Evolutionary conservation across 1,140 invertebrate species (phyloP).

Genomic region (Trichogramma pretiosum): DNA sequence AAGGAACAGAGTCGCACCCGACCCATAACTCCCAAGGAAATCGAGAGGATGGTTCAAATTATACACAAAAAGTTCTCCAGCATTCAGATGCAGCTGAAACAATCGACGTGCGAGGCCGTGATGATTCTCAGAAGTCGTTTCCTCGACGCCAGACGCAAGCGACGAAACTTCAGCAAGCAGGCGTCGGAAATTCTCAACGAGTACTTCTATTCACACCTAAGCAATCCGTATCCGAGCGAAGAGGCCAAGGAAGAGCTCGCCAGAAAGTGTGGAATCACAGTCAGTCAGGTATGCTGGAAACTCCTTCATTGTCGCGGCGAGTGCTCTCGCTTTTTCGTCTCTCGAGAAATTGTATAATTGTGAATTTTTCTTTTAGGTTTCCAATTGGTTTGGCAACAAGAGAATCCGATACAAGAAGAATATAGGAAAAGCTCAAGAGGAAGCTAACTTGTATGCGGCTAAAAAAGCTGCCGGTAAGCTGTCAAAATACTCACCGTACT

Average conservation of each 20-base stretch:
- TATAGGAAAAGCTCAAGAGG: constrained; percentile 99
- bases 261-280: constrained; percentile 98
- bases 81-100: constrained; percentile 99
- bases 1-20: constrained; percentile 94
- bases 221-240: constrained; percentile 99
- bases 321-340: constrained; percentile 6
- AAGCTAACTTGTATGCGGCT: constrained; percentile 97
- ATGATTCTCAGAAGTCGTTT: constrained; percentile 95
- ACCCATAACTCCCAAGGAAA: constrained; percentile 90
- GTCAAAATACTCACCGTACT: too few relatives aligned
- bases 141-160: constrained; percentile 94
- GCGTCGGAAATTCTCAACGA: constrained; percentile 99
- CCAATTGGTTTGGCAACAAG: constrained; percentile 99
- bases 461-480: constrained; percentile 90
- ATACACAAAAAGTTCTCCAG: constrained; percentile 99
- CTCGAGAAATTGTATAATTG: constrained; percentile 1
- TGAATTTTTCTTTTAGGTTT: constrained; percentile 82
- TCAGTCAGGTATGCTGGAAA: constrained; percentile 67
- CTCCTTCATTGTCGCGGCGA: too few relatives aligned
- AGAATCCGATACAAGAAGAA: constrained; percentile 99
- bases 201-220: constrained; percentile 99
- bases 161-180: constrained; percentile 99
- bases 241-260: constrained; percentile 99
- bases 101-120: constrained; percentile 99
- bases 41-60: constrained; percentile 99